Percentiles rank a stretch among this genome's conserved stretches.
Evolutionary conservation across 2,797 vertebrate species (phyloP).

Genomic region (Macrochelys suwanniensis): DNA sequence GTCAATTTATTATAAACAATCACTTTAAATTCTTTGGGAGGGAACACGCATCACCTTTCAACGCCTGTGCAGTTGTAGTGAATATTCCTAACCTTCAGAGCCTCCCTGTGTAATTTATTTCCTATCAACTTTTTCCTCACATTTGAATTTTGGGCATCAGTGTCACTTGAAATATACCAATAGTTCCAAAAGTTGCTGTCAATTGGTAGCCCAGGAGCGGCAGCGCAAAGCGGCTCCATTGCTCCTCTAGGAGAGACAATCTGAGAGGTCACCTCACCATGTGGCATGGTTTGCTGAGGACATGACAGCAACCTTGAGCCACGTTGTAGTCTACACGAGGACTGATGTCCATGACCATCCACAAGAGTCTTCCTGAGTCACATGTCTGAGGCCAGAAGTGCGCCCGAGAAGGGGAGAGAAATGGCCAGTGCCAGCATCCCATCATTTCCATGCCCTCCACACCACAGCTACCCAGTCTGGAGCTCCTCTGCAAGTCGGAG

Average conservation of each 20-base stretch:
- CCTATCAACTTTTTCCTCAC: neutral
- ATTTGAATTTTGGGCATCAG: neutral
- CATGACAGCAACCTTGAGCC: neutral
- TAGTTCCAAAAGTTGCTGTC: rapidly evolving
- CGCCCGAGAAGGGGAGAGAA: neutral
- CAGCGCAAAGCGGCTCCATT: neutral
- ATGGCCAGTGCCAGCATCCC: neutral
- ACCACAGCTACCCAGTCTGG: neutral
- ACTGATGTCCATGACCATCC: neutral
- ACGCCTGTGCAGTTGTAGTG: neutral
- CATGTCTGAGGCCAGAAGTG: neutral
- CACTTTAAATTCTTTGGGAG: neutral
- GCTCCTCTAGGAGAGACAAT: neutral
- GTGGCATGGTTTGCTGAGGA: neutral
- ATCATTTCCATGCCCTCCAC: neutral
- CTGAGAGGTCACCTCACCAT: neutral
- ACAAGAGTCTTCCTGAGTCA: neutral
- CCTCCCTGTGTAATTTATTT: too few species aligned
- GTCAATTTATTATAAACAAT: conserved; percentile 39
- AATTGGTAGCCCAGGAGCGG: neutral
- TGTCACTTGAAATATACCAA: neutral
- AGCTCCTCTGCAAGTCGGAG: neutral
- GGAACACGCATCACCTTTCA: neutral
- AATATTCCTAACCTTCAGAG: neutral
- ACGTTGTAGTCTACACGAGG: rapidly evolving